A percentile compares a stretch with the other conserved stretches of the same genome.
Evolutionary conservation across 2,797 vertebrate genomes (phyloP).

Genomic region (Brachyrhaphis roseni): DNA sequence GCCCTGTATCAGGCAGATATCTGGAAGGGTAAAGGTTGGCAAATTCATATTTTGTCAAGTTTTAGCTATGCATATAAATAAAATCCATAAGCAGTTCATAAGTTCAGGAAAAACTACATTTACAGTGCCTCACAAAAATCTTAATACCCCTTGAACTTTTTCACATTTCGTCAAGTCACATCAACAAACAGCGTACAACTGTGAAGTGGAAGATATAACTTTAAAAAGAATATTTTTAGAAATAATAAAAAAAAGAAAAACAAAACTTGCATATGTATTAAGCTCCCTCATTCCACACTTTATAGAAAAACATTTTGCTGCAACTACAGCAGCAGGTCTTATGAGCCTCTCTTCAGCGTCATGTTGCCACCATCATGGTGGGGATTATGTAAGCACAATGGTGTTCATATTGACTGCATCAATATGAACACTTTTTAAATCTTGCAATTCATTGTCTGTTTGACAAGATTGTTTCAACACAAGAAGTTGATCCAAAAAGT

Average conservation of each 20-base stretch:
- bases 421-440: background rate
- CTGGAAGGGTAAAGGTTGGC: conserved; percentile 69
- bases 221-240: background rate
- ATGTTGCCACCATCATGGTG: background rate
- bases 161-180: background rate
- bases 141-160: background rate
- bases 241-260: background rate
- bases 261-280: background rate
- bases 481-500: background rate
- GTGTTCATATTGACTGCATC: background rate
- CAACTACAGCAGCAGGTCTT: background rate
- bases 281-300: background rate
- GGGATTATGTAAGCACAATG: background rate
- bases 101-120: conserved; percentile 11
- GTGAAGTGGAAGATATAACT: background rate
- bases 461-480: background rate
- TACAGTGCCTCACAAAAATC: background rate
- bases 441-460: background rate
- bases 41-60: conserved; percentile 46
- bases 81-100: conserved; percentile 25
- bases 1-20: conserved; percentile 70
- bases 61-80: conserved; percentile 29
- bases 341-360: background rate
- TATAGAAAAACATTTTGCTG: background rate
- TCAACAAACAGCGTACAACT: background rate